Evolutionary conservation across 2,888 invertebrate genomes (phyloP).

Genomic region (Helobdella robusta): DNA sequence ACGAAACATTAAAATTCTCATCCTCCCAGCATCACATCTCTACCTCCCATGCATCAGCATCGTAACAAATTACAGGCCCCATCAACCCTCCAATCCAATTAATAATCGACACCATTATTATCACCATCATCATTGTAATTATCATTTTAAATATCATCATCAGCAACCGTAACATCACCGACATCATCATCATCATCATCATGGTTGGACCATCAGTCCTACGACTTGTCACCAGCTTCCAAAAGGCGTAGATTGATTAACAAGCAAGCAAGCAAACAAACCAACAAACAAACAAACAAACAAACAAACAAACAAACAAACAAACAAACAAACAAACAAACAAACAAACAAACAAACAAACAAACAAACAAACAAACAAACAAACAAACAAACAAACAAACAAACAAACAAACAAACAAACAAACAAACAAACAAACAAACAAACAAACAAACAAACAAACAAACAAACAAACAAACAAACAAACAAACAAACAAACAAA

Average conservation of each 20-base stretch:
- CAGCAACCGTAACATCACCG: no score
- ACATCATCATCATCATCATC: no score
- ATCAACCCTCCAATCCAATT: no score
- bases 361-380: slow-evolving; percentile 11
- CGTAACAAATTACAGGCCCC: no score
- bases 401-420: slow-evolving; percentile 11
- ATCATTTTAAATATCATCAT: no score
- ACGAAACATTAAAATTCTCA: no score
- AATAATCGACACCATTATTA: no score
- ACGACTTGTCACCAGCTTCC: no score
- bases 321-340: slow-evolving; percentile 11
- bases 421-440: slow-evolving; percentile 11
- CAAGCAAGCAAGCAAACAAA: slow-evolving; percentile 11
- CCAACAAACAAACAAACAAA: slow-evolving; percentile 9
- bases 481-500: slow-evolving; percentile 11
- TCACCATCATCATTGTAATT: no score
- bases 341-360: slow-evolving; percentile 11
- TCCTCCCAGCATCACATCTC: no score
- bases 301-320: slow-evolving; percentile 11
- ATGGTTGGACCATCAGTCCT: no score
- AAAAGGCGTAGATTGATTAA: neutral
- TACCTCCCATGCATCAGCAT: no score
- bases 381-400: slow-evolving; percentile 11
- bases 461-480: slow-evolving; percentile 11
- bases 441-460: slow-evolving; percentile 11